Conservation (phyloP, 1,140 invertebrate genomes). For the Sitobion miscanthi region DNA sequence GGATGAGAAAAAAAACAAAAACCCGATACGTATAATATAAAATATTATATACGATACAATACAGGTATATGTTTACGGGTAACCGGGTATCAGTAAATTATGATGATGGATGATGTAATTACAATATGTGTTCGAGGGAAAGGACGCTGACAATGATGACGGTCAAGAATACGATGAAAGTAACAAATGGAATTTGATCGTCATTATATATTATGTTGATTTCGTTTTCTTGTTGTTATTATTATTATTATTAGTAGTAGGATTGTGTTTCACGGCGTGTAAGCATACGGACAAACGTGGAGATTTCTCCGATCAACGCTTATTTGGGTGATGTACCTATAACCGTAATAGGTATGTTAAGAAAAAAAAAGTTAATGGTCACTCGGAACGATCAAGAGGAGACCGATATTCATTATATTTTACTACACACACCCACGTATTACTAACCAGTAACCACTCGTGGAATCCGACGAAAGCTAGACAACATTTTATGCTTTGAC, state of each 20-base stretch:
- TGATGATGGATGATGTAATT: slow-evolving; percentile 51
- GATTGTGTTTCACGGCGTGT: slow-evolving; percentile 39
- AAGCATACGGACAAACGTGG: neutral
- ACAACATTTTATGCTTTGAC: slow-evolving; percentile 17
- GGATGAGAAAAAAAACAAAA: neutral
- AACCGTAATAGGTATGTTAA: neutral
- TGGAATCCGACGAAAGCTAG: neutral
- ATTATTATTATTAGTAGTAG: slow-evolving; percentile 50
- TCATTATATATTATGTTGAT: slow-evolving; percentile 54
- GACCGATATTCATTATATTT: neutral
- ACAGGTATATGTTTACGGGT: neutral
- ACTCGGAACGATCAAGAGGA: neutral
- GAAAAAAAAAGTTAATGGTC: slow-evolving; percentile 38
- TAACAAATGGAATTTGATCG: slow-evolving; percentile 54
- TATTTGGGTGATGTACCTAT: neutral
- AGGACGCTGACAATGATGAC: slow-evolving; percentile 53
- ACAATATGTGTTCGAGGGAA: slow-evolving; percentile 22
- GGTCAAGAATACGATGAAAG: slow-evolving; percentile 47
- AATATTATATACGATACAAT: neutral
- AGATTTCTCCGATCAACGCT: slow-evolving; percentile 46
- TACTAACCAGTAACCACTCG: neutral
- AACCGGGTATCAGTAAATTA: slow-evolving; percentile 16
- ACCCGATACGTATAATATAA: neutral
- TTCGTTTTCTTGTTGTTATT: slow-evolving; percentile 48
- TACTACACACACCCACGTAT: slow-evolving; percentile 14